phyloP scores from a whole-genome alignment of 2,113 vertebrate species.

The cattle (Bos taurus) region DNA sequence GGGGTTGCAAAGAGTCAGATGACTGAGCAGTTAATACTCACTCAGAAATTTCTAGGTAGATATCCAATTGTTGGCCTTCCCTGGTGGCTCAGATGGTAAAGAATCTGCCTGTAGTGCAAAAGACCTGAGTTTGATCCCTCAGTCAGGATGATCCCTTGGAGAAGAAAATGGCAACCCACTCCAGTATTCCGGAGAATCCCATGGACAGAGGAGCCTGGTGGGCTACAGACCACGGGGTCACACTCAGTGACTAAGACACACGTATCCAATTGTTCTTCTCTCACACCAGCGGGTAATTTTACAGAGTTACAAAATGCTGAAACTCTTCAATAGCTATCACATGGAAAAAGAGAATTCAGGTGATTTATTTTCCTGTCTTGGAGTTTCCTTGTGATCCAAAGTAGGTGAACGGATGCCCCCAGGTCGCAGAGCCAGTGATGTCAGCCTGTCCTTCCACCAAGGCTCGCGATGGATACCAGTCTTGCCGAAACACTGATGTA shows the following conservation, averaged over 20 bases:
- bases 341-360: background rate
- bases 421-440: fast-evolving
- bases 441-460: fast-evolving
- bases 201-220: background rate
- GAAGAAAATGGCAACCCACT: background rate
- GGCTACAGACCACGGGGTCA: background rate
- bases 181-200: background rate
- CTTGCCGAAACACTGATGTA: fast-evolving
- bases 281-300: background rate
- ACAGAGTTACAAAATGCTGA: too few species aligned
- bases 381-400: fast-evolving
- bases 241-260: background rate
- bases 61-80: fast-evolving
- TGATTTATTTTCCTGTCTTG: fast-evolving
- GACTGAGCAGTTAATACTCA: background rate
- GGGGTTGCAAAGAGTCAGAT: background rate
- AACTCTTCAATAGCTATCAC: fast-evolving
- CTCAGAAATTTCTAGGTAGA: background rate
- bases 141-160: background rate
- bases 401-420: fast-evolving
- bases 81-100: background rate
- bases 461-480: fast-evolving
- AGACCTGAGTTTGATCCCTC: background rate
- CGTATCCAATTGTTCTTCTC: fast-evolving
- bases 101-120: background rate